A percentile compares a stretch with the other conserved stretches of the same genome.
phyloP scores from a whole-genome alignment of 2,797 vertebrate species.

The Hypotaenidia okinawae region DNA sequence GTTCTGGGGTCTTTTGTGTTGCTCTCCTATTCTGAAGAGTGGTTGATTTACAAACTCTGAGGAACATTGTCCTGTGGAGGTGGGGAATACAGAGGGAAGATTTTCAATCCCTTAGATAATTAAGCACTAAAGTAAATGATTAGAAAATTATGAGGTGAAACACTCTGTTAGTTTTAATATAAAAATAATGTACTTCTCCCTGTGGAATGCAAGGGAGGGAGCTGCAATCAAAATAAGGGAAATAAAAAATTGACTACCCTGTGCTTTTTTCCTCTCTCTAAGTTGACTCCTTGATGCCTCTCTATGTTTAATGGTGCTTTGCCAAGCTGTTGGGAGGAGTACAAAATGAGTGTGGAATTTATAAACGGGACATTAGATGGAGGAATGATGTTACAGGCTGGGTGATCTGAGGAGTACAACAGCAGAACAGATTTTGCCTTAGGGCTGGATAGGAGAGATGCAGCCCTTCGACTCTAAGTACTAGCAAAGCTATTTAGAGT shows the following conservation, averaged over 20 bases:
- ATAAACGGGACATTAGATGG: not conserved
- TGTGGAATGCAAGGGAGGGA: not conserved
- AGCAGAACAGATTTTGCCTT: not conserved
- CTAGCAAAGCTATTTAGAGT: not conserved
- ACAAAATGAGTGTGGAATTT: not conserved
- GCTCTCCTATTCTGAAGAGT: not conserved
- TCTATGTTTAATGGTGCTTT: constrained; percentile 15
- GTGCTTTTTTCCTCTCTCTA: not conserved
- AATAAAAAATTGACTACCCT: not conserved
- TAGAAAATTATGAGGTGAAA: constrained; percentile 26
- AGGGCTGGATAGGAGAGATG: not conserved
- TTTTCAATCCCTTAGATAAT: constrained; percentile 57
- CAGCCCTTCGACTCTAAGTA: not conserved
- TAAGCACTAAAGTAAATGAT: constrained; percentile 64
- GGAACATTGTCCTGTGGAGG: not conserved
- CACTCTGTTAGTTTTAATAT: constrained; percentile 43
- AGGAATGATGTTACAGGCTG: not conserved
- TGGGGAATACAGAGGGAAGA: not conserved
- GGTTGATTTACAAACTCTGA: not conserved
- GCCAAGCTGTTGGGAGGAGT: not conserved
- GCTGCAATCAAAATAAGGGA: not conserved
- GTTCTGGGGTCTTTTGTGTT: not conserved
- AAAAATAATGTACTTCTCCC: constrained; percentile 2
- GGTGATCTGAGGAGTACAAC: not conserved
- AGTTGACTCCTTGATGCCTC: not conserved